Percentiles rank a stretch among this genome's conserved stretches.
Conservation (phyloP, 2,797 vertebrate species). For the Adelosebastes latens region DNA sequence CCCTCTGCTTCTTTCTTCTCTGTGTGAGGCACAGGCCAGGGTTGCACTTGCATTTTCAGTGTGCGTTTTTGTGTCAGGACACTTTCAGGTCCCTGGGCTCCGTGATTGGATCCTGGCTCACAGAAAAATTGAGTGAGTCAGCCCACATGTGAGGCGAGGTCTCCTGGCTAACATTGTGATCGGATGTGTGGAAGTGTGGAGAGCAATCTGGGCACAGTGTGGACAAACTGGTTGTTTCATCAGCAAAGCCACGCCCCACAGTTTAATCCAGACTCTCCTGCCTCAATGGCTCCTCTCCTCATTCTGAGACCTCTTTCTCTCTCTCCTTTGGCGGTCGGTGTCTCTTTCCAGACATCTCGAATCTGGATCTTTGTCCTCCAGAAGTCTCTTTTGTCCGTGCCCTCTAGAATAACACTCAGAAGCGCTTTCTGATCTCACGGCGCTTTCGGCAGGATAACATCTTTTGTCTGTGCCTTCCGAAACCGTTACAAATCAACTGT, state of each 20-base stretch:
- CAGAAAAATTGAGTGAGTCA: neutral
- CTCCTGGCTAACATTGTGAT: neutral
- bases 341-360: slow-evolving; percentile 21
- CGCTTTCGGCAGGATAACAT: neutral
- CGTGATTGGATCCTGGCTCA: slow-evolving; percentile 23
- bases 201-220: neutral
- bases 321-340: neutral
- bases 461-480: neutral
- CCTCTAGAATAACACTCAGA: neutral
- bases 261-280: neutral
- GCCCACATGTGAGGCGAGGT: slow-evolving; percentile 1
- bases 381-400: neutral
- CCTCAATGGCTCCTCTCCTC: neutral
- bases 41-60: neutral
- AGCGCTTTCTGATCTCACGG: neutral
- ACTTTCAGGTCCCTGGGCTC: neutral
- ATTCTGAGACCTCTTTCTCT: neutral
- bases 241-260: neutral
- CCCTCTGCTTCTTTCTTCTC: neutral
- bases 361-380: neutral
- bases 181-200: slow-evolving; percentile 11
- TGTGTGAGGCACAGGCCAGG: neutral
- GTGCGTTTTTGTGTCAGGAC: neutral
- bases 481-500: neutral
- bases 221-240: neutral